phyloP scores from a whole-genome alignment of 2,113 vertebrate genomes.

The Callithrix jacchus region DNA sequence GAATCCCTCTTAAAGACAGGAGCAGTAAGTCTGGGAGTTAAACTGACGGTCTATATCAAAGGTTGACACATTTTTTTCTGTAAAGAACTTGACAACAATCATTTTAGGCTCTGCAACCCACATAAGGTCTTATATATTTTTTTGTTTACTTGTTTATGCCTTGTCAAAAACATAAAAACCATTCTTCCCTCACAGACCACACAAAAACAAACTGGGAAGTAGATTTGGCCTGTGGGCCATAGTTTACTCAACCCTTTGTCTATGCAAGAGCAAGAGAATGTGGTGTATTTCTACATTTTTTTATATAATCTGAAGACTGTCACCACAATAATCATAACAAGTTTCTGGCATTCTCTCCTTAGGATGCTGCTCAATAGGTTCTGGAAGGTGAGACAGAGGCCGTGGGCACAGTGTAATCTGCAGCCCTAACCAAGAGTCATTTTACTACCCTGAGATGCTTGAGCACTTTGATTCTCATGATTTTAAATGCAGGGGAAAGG shows the following conservation, averaged over 20 bases:
- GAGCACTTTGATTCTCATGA: background rate
- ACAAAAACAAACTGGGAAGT: background rate
- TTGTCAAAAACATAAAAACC: slow-evolving; percentile 7
- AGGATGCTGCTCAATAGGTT: background rate
- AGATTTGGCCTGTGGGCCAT: background rate
- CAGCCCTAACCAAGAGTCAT: background rate
- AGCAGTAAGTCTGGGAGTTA: background rate
- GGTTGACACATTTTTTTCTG: background rate
- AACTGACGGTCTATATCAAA: background rate
- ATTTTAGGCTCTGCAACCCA: background rate
- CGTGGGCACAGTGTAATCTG: background rate
- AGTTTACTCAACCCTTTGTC: background rate
- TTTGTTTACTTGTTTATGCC: background rate
- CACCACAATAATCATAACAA: background rate
- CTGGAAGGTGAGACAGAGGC: background rate
- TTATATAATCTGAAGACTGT: background rate
- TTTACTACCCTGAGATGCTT: background rate
- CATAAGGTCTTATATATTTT: background rate
- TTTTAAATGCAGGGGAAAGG: background rate
- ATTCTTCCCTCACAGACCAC: background rate
- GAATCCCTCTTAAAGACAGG: background rate
- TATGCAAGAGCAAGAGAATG: background rate
- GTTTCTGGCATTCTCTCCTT: background rate
- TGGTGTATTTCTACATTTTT: background rate
- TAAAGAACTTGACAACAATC: background rate